phyloP scores from a whole-genome alignment of 2,888 invertebrate genomes.

The Zele albiditarsus region DNA sequence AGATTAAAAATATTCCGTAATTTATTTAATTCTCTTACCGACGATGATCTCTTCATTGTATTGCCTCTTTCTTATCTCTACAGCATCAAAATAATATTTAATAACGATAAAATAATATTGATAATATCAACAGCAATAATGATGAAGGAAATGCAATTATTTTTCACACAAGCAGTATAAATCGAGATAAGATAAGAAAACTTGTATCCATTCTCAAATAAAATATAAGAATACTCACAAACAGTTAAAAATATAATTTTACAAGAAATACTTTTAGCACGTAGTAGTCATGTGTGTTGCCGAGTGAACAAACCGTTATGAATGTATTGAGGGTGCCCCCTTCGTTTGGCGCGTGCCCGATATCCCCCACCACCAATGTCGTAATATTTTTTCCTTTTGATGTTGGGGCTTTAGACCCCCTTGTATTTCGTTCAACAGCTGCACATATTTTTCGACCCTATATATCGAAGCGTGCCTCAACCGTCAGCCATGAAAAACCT shows the following conservation, averaged over 20 bases:
- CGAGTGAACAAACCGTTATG: conserved; percentile 44
- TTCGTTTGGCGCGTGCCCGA: conserved; percentile 27
- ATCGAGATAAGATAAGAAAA: background rate
- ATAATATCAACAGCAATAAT: too few relatives aligned
- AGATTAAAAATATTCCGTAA: background rate
- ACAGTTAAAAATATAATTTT: background rate
- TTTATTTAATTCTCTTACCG: conserved; percentile 58
- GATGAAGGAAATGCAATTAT: background rate
- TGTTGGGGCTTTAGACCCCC: background rate
- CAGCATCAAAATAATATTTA: background rate
- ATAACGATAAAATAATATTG: too few relatives aligned
- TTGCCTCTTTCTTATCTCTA: conserved; percentile 1
- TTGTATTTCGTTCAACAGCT: background rate
- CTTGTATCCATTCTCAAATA: background rate
- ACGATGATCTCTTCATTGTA: conserved; percentile 65
- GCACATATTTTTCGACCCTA: background rate
- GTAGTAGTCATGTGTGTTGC: conserved; percentile 33
- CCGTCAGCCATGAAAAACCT: background rate
- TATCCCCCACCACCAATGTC: conserved; percentile 28
- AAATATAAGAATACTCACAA: background rate
- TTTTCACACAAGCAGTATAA: background rate
- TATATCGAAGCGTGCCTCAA: background rate
- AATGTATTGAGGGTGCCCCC: conserved; percentile 31
- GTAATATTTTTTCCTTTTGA: background rate
- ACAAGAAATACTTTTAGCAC: background rate